Evolutionary conservation across 2,888 invertebrate species (phyloP).

Genomic region (Lydus trimaculatus): DNA sequence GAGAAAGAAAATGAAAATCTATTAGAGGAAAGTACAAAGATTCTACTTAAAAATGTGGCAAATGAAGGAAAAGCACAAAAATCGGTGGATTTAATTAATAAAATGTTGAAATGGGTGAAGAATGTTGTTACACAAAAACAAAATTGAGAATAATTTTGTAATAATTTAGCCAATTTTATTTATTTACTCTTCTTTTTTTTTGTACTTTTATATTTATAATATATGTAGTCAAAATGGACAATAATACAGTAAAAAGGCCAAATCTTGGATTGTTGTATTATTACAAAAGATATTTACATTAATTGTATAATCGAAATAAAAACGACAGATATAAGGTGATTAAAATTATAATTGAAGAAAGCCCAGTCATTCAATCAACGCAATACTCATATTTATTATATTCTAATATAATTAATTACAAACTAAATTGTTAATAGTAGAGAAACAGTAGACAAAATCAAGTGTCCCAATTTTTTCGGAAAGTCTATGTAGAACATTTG

Average conservation of each 20-base stretch:
- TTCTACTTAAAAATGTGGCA: conserved; percentile 32
- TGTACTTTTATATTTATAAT: conserved; percentile 22
- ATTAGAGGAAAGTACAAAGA: conserved; percentile 37
- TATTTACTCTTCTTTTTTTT: conserved; percentile 6
- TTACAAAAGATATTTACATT: background rate
- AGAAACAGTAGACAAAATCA: background rate
- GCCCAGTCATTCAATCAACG: too few relatives aligned
- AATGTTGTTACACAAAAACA: conserved; percentile 26
- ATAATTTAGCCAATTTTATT: conserved; percentile 7
- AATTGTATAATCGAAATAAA: background rate
- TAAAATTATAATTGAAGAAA: too few relatives aligned
- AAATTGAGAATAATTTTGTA: background rate
- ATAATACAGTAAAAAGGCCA: background rate
- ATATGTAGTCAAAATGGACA: background rate
- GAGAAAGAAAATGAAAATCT: conserved; percentile 37
- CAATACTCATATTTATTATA: background rate
- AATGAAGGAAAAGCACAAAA: conserved; percentile 38
- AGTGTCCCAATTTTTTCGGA: too few relatives aligned
- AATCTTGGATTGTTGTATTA: background rate
- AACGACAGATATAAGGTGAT: background rate
- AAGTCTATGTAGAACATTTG: too few relatives aligned
- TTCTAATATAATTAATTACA: background rate
- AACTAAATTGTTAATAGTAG: background rate
- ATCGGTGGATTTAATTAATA: conserved; percentile 41
- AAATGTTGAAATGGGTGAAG: conserved; percentile 44